Base-by-base conservation (phyloP, 2,888 invertebrate genomes). In the Notocelia uddmanniana region DNA sequence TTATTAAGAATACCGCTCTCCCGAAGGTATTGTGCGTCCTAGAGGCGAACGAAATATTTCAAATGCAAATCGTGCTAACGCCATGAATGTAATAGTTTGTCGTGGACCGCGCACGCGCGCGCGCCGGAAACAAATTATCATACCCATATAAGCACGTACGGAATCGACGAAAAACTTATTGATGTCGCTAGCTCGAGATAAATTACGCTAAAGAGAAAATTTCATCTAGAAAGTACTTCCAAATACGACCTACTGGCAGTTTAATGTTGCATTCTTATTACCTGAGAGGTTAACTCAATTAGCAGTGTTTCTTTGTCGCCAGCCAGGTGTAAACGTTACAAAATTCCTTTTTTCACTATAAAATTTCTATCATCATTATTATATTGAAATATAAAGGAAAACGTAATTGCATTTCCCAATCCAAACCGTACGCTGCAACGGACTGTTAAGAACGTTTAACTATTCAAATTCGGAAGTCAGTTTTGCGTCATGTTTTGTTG, bases 101-200 rank as follows among this genome's bases (percentile, higher is more conserved):
- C 91, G 92, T 89, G 92, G 81, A 85, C 79, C 85, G 93, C 92
- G 93, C 93, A 92, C 93, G 93, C 92, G 92, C 87, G 90, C 92
- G 92, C 87, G 90, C 92, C 93, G 93, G 93, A 93, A 92, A 93
- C 89, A 93, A 93, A 93, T 93, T 93, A 93, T 92, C 93, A 93
- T 93, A 91, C 83, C 93, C 93, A 91, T 93, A 92, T 92, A 92
- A 84, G 92, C 85, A 82, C 85, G 89, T 86, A 89, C 83, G 84
- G 88, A 92, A 92, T 89, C 81, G 84, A 88, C 89, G 89, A 91
- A 92, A 91, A 91, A 86, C 83, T 89, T 88, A 92, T 92, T 90
- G 89, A 92, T 90, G 92, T 87, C 89, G 87, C 85, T 85, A 85
- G 81, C 83, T 83, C 78, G 84, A 89, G 90, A 92, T 89, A 90